Conservation (phyloP, 1,140 invertebrate genomes). For the Octopus sinensis region DNA sequence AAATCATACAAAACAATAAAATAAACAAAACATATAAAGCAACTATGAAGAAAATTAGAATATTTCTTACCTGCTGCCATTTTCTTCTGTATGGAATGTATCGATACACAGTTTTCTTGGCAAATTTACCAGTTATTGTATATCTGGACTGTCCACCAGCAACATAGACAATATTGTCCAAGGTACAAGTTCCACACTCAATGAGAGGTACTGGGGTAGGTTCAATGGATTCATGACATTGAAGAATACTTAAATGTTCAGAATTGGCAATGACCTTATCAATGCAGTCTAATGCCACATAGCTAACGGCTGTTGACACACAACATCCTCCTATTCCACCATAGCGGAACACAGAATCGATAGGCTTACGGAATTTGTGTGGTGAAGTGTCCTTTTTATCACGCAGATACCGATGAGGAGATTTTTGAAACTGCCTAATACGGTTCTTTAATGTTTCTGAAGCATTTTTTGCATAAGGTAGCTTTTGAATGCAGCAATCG, state of each 20-base stretch:
- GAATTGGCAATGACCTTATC: neutral
- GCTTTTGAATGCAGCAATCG: neutral
- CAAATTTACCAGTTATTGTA: constrained; percentile 23
- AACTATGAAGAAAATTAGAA: neutral
- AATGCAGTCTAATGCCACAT: constrained; percentile 1
- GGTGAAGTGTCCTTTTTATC: constrained; percentile 2
- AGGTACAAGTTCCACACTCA: constrained; percentile 17
- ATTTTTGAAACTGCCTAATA: neutral
- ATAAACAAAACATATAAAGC: neutral
- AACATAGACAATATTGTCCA: constrained; percentile 25
- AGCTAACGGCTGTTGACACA: neutral
- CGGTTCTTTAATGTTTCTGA: neutral
- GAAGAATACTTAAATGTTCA: neutral
- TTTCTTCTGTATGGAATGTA: constrained; percentile 18
- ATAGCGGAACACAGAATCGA: neutral
- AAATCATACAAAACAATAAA: neutral
- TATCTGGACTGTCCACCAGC: constrained; percentile 27
- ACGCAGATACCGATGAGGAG: neutral
- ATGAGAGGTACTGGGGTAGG: neutral
- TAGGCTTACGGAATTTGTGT: constrained; percentile 6
- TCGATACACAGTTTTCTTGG: constrained; percentile 21
- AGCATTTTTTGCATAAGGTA: neutral
- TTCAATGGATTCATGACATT: constrained; percentile 1
- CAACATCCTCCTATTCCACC: neutral
- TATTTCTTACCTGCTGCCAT: constrained; percentile 23